phyloP scores from a whole-genome alignment of 1,140 invertebrate genomes.

The Cecropterus lyciades region DNA sequence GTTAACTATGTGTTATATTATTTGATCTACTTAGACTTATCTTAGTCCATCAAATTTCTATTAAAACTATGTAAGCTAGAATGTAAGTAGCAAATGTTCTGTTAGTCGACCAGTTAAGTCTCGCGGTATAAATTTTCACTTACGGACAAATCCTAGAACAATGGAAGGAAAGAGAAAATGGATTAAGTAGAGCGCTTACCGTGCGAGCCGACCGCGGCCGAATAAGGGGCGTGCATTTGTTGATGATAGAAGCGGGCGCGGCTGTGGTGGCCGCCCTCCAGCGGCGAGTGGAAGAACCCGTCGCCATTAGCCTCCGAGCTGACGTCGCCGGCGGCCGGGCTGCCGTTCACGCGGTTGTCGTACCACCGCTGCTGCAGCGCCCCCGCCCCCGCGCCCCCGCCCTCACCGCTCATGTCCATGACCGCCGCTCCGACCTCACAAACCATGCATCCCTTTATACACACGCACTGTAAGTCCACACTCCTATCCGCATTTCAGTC shows the following conservation, averaged over 20 bases:
- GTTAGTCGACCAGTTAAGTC: background rate
- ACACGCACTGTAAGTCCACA: constrained; percentile 74
- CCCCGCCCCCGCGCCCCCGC: constrained; percentile 62
- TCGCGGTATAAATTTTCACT: constrained; percentile 10
- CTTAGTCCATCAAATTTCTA: too few relatives aligned
- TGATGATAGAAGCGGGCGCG: constrained; percentile 83
- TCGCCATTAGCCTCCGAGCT: constrained; percentile 70
- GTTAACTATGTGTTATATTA: too few relatives aligned
- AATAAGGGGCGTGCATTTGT: constrained; percentile 82
- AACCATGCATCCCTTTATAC: constrained; percentile 80
- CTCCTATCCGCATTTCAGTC: constrained; percentile 68
- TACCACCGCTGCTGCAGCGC: constrained; percentile 82
- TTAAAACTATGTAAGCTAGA: background rate
- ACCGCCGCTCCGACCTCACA: constrained; percentile 73
- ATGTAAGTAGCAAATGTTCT: background rate
- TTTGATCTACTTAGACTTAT: too few relatives aligned
- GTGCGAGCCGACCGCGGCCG: constrained; percentile 78
- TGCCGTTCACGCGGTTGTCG: constrained; percentile 81
- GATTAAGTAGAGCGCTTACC: constrained; percentile 59
- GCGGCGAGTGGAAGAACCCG: constrained; percentile 81
- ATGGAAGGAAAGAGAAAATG: constrained; percentile 6
- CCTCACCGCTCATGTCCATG: constrained; percentile 82
- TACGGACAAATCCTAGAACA: constrained; percentile 13
- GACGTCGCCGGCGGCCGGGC: constrained; percentile 76
- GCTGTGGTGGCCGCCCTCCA: constrained; percentile 81